Evolutionary conservation across 2,113 vertebrate species (phyloP).

Genomic region (Apodemus speciosus): DNA sequence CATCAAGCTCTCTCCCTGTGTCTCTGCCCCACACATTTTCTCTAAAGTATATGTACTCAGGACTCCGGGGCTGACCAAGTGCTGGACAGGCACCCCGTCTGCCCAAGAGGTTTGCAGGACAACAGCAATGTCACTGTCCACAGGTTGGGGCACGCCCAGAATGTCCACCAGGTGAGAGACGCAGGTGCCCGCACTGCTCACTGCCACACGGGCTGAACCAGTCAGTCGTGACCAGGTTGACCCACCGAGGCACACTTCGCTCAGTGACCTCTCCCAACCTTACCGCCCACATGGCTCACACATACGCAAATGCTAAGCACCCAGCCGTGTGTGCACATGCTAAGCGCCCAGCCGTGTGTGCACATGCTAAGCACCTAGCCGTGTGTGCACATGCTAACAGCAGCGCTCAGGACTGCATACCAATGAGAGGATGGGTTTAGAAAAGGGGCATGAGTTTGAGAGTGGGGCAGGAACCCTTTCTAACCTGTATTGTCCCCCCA

Average conservation of each 20-base stretch:
- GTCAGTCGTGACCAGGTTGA: background rate
- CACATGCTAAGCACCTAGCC: background rate
- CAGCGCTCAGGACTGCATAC: background rate
- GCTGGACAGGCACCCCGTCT: accelerated
- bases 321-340: too few species aligned
- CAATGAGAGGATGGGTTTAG: accelerated
- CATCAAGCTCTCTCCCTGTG: accelerated
- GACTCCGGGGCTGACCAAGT: accelerated
- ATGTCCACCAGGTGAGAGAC: background rate
- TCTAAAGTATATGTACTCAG: background rate
- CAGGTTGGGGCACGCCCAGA: background rate
- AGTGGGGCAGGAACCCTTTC: background rate
- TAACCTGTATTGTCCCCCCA: background rate
- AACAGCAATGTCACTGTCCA: accelerated
- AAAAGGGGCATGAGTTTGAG: too few species aligned
- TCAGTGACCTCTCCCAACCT: accelerated
- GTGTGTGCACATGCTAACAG: background rate
- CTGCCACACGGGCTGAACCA: accelerated
- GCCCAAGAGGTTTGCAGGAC: background rate
- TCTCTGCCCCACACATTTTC: background rate
- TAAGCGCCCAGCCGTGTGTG: background rate
- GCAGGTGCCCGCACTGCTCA: accelerated
- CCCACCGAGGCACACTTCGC: accelerated
- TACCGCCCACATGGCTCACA: background rate
- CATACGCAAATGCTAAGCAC: background rate